A percentile compares a stretch with the other conserved stretches of the same genome.
These are phyloP conservation scores for Vannuccia rotundouncinata DNA, from an alignment of 2,888 invertebrate species.

Conservation along the genomic window DNA sequence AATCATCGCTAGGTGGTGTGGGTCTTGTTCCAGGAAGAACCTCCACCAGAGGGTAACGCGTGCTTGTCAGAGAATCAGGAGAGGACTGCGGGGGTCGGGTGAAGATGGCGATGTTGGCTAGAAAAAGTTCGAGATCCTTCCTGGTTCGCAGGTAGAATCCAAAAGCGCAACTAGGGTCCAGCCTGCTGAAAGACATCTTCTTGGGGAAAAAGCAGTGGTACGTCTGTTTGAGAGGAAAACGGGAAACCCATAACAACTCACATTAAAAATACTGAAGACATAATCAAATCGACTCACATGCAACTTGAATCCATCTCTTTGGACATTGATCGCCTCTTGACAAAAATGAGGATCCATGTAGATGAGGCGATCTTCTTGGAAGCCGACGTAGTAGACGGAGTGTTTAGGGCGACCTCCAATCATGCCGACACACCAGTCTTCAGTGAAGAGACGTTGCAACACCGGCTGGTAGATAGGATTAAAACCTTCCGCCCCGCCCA, in stretches of 20 bases:
- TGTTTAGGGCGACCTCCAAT: slow-evolving; percentile 87
- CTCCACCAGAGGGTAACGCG: not conserved
- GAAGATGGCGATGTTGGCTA: not conserved
- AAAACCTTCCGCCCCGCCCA: slow-evolving; percentile 74
- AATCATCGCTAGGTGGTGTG: no score
- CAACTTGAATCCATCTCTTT: no score
- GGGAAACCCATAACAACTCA: not conserved
- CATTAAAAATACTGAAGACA: not conserved
- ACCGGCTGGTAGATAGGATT: slow-evolving; percentile 74
- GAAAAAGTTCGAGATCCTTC: slow-evolving; percentile 28
- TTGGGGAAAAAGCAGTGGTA: slow-evolving; percentile 36
- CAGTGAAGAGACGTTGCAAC: slow-evolving; percentile 70
- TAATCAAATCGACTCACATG: not conserved
- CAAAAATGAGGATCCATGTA: slow-evolving; percentile 89
- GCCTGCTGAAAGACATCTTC: not conserved
- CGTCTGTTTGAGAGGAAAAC: slow-evolving; percentile 31
- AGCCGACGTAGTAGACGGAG: slow-evolving; percentile 85
- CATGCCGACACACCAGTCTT: slow-evolving; percentile 77
- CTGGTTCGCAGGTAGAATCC: slow-evolving; percentile 33
- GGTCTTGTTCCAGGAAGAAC: not conserved
- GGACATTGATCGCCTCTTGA: no score
- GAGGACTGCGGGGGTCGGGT: not conserved
- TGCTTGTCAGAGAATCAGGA: no score
- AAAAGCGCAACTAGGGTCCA: slow-evolving; percentile 38
- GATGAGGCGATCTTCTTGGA: slow-evolving; percentile 82